Percentiles rank a stretch among this genome's conserved stretches.
Evolutionary conservation across 1,140 invertebrate genomes (phyloP).

Genomic region (Drosophila leontia): DNA sequence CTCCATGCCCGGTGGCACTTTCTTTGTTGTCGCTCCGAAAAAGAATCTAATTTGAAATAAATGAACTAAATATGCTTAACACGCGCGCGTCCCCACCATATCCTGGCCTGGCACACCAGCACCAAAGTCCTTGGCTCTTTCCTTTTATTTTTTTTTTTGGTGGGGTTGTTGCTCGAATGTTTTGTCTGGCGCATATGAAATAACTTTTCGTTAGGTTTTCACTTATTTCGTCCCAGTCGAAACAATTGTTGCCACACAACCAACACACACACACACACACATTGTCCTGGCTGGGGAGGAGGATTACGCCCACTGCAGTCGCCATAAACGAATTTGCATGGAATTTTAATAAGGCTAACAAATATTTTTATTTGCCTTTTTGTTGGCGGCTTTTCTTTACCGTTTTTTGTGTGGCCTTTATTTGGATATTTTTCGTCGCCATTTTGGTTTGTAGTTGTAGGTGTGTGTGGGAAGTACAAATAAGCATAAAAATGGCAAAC

Average conservation of each 20-base stretch:
- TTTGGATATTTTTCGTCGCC: constrained; percentile 55
- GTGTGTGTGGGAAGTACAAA: constrained; percentile 5
- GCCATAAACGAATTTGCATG: constrained; percentile 80
- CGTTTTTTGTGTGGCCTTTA: constrained; percentile 17
- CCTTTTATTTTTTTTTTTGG: constrained; percentile 11
- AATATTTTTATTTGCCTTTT: constrained; percentile 45
- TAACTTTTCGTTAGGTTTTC: constrained; percentile 75
- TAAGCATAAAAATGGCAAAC: constrained; percentile 37
- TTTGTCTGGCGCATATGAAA: constrained; percentile 73
- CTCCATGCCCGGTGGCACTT: constrained; percentile 11
- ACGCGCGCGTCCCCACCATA: constrained; percentile 57
- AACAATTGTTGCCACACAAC: constrained; percentile 75
- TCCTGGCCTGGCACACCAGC: constrained; percentile 1
- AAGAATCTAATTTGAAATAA: constrained; percentile 84
- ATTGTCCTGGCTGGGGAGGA: constrained; percentile 23
- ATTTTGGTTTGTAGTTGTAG: constrained; percentile 47
- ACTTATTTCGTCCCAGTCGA: constrained; percentile 63
- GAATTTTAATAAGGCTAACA: constrained; percentile 78
- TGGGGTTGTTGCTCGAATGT: constrained; percentile 41
- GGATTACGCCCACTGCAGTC: constrained; percentile 39
- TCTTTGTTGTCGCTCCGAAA: constrained; percentile 56
- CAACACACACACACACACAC: constrained; percentile 33
- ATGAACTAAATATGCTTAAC: constrained; percentile 85
- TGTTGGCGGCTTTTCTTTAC: constrained; percentile 17
- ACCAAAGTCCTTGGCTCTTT: constrained; percentile 36